phyloP scores from a whole-genome alignment of 2,797 vertebrate genomes.

The Notolabrus celidotus region DNA sequence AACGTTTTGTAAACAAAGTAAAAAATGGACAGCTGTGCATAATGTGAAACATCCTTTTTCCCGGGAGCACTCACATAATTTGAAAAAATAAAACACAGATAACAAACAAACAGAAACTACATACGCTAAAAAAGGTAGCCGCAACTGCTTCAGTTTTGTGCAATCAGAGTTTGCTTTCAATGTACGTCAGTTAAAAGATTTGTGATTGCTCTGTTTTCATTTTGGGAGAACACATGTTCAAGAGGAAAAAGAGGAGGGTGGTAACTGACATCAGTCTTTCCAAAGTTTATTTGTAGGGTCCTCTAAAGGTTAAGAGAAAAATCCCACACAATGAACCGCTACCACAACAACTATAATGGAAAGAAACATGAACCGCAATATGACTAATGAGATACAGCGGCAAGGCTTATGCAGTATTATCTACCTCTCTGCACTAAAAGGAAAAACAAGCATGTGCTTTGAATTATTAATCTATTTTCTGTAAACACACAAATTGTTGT shows the following conservation, averaged over 20 bases:
- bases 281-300: constrained; percentile 43
- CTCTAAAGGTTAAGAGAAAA: constrained; percentile 39
- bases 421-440: constrained; percentile 47
- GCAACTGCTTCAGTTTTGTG: constrained; percentile 26
- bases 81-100: constrained; percentile 5
- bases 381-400: constrained; percentile 42
- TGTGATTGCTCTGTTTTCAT: constrained; percentile 37
- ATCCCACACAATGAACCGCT: constrained; percentile 34
- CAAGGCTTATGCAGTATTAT: constrained; percentile 25
- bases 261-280: constrained; percentile 58
- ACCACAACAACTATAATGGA: constrained; percentile 64
- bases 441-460: constrained; percentile 32
- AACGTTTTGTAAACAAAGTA: constrained; percentile 3
- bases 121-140: not conserved
- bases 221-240: constrained; percentile 36
- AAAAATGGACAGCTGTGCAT: constrained; percentile 31
- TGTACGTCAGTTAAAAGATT: constrained; percentile 27
- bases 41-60: constrained; percentile 22
- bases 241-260: not conserved
- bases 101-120: not conserved
- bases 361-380: constrained; percentile 49
- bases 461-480: constrained; percentile 39
- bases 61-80: constrained; percentile 6
- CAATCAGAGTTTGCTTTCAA: constrained; percentile 31
- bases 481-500: constrained; percentile 45